Conservation (phyloP, 2,888 invertebrate genomes). For the Geophilus truncorum region DNA sequence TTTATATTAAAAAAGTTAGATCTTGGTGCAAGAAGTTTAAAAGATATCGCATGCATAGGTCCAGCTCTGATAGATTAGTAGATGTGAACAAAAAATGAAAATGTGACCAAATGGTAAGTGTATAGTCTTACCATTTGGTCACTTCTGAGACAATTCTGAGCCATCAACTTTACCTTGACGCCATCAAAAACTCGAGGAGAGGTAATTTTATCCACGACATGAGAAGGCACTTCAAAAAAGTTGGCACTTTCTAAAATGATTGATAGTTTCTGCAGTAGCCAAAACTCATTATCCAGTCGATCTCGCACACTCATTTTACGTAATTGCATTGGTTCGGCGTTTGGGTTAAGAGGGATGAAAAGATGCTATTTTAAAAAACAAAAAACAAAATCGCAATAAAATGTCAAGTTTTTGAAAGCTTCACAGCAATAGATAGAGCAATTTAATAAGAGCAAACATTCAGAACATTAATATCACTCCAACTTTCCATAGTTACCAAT, state of each 20-base stretch:
- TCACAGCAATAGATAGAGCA: too few relatives aligned
- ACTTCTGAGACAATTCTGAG: too few relatives aligned
- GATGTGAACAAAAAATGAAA: too few relatives aligned
- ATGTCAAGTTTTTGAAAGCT: not conserved
- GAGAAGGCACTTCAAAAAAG: conserved; percentile 30
- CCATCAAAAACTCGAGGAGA: conserved; percentile 8
- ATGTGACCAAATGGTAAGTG: too few relatives aligned
- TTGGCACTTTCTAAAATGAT: conserved; percentile 32
- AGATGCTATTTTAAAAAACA: conserved; percentile 19
- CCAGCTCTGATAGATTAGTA: too few relatives aligned
- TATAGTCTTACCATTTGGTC: too few relatives aligned
- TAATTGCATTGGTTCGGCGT: not conserved
- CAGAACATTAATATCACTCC: not conserved
- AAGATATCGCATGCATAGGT: too few relatives aligned
- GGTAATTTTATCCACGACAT: conserved; percentile 1
- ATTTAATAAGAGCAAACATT: too few relatives aligned
- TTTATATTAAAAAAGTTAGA: too few relatives aligned
- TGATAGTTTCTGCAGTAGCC: conserved; percentile 30
- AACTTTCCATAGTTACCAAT: not conserved
- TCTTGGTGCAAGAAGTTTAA: too few relatives aligned
- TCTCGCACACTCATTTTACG: conserved; percentile 13
- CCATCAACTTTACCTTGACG: conserved; percentile 1
- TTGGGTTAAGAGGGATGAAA: conserved; percentile 32
- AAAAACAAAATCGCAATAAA: not conserved
- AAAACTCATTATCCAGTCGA: conserved; percentile 29